A percentile compares a stretch with the other conserved stretches of the same genome.
These are phyloP conservation scores for Sphaerophoria taeniata DNA, from an alignment of 2,888 invertebrate species.

Conservation along the genomic window DNA sequence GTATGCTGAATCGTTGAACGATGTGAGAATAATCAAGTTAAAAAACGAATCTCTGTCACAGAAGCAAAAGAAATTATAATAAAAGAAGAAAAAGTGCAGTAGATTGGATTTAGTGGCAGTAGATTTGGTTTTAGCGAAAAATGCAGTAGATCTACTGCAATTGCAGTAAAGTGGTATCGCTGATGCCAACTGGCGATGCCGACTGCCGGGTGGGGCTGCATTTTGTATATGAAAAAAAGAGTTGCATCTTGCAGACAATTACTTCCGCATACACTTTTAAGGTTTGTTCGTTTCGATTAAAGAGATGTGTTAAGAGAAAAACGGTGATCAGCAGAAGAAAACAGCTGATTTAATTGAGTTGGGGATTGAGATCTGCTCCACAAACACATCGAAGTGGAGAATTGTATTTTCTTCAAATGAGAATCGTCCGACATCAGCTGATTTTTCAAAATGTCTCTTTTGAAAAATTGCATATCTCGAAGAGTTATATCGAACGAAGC, in stretches of 20 bases:
- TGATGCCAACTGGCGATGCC: no score
- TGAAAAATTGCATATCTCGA: background rate
- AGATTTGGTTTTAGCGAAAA: no score
- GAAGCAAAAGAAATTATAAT: no score
- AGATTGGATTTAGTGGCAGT: no score
- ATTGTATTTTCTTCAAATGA: background rate
- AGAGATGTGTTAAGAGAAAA: slow-evolving; percentile 40
- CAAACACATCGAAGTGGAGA: slow-evolving; percentile 4
- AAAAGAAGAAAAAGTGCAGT: no score
- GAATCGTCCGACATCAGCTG: slow-evolving; percentile 42
- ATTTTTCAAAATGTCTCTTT: slow-evolving; percentile 14
- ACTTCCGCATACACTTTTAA: slow-evolving; percentile 21
- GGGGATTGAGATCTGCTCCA: background rate
- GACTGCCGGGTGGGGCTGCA: no score
- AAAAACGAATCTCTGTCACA: no score
- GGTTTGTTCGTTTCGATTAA: background rate
- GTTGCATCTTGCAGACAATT: background rate
- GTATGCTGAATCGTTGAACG: no score
- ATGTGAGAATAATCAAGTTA: no score
- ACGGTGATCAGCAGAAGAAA: background rate
- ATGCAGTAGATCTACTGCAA: no score
- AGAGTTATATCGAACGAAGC: background rate
- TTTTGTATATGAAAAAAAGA: background rate
- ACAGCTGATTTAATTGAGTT: slow-evolving; percentile 49
- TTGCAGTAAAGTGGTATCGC: no score